Conservation (phyloP, 2,888 invertebrate genomes). For the Apamea sordens region DNA sequence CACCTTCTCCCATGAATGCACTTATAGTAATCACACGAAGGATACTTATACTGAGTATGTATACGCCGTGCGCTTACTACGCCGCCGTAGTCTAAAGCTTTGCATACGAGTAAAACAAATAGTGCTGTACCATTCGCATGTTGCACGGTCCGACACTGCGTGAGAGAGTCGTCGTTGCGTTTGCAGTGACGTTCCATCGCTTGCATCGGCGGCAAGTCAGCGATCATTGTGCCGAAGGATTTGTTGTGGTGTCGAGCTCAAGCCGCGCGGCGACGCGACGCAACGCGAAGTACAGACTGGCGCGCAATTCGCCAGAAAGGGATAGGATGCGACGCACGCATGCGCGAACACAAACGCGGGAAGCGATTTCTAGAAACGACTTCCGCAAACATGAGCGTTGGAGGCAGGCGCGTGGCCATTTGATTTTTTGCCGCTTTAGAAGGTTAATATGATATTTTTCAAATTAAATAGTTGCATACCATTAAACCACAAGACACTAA, state of each 20-base stretch:
- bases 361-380: slow-evolving; percentile 85
- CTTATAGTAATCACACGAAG: slow-evolving; percentile 50
- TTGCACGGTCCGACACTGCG: slow-evolving; percentile 68
- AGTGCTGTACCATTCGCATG: slow-evolving; percentile 79
- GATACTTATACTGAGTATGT: slow-evolving; percentile 51
- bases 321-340: slow-evolving; percentile 80
- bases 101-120: slow-evolving; percentile 76
- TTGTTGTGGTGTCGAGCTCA: slow-evolving; percentile 72
- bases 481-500: not conserved
- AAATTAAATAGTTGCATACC: slow-evolving; percentile 10
- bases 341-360: slow-evolving; percentile 86
- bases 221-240: slow-evolving; percentile 80
- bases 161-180: slow-evolving; percentile 65
- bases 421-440: slow-evolving; percentile 53
- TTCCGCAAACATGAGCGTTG: slow-evolving; percentile 73
- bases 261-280: slow-evolving; percentile 66
- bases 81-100: slow-evolving; percentile 72
- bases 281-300: slow-evolving; percentile 83
- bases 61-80: slow-evolving; percentile 70
- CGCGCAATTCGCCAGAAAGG: slow-evolving; percentile 84
- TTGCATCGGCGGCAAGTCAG: slow-evolving; percentile 79
- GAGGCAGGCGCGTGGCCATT: slow-evolving; percentile 60
- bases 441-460: slow-evolving; percentile 9
- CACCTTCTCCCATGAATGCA: slow-evolving; percentile 50
- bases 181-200: slow-evolving; percentile 75